A percentile compares a stretch with the other conserved stretches of the same genome.
Conservation (phyloP, 1,140 invertebrate species). For the Penaeus japonicus region DNA sequence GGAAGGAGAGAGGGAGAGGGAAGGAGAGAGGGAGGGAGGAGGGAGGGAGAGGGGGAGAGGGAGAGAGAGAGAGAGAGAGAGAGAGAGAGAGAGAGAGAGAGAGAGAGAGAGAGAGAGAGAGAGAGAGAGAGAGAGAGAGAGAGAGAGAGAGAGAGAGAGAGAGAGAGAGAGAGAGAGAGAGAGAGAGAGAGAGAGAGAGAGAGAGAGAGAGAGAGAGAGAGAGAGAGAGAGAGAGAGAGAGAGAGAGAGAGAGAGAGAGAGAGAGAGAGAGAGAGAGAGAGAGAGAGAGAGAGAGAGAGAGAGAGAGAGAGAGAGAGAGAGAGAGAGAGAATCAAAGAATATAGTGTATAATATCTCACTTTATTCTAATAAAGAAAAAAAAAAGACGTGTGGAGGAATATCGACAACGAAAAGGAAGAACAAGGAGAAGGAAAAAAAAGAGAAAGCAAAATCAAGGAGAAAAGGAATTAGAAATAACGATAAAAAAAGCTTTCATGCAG, state of each 20-base stretch:
- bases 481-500: no score
- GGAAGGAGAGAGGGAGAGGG: neutral
- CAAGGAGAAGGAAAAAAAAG: no score
- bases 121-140: conserved; percentile 2
- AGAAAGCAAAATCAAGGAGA: no score
- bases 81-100: conserved; percentile 17
- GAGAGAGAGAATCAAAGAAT: no score
- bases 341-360: no score
- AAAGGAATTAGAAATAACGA: no score
- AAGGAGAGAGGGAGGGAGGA: conserved; percentile 1
- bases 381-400: no score
- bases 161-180: neutral
- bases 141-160: neutral
- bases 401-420: no score
- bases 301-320: no score
- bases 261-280: neutral
- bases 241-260: no score
- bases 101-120: neutral
- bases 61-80: neutral
- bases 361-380: no score
- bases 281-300: neutral
- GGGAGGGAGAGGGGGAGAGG: neutral
- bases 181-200: neutral
- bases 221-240: neutral
- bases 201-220: neutral